Percentiles rank a stretch among this genome's conserved stretches.
These are phyloP conservation scores for Dendronephthya gigantea DNA, from an alignment of 64 coral and sea anemone genomes.

Conservation along the genomic window DNA sequence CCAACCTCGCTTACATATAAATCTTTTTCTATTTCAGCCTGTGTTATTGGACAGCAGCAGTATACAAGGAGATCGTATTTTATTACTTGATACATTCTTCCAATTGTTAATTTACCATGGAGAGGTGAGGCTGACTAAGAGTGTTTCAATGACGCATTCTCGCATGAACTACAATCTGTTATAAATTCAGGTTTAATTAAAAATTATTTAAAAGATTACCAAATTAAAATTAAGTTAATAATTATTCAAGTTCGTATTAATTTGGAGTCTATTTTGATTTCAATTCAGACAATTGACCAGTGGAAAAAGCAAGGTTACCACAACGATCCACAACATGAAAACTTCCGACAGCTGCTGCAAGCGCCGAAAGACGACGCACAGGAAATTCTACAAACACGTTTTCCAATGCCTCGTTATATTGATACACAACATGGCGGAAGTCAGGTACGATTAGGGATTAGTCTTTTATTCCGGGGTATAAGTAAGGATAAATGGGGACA, in stretches of 20 bases:
- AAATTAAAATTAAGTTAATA: too few relatives aligned
- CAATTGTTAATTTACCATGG: constrained; percentile 96
- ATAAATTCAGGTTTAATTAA: too few relatives aligned
- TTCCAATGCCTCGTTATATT: constrained; percentile 97
- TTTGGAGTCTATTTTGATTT: not conserved
- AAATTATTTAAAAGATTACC: too few relatives aligned
- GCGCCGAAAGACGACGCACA: constrained; percentile 90
- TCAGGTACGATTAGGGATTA: constrained; percentile 37
- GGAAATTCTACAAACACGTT: constrained; percentile 90
- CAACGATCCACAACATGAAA: constrained; percentile 83
- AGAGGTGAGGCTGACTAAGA: constrained; percentile 50
- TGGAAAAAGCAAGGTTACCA: constrained; percentile 96
- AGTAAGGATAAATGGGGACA: too few relatives aligned
- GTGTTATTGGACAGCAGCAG: constrained; percentile 90
- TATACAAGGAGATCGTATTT: constrained; percentile 74
- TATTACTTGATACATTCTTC: constrained; percentile 92
- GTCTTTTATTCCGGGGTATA: not conserved
- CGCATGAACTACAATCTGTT: too few relatives aligned
- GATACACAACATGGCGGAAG: constrained; percentile 79
- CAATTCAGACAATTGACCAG: constrained; percentile 83
- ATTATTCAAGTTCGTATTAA: too few relatives aligned
- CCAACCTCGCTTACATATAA: not conserved
- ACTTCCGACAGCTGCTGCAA: constrained; percentile 79
- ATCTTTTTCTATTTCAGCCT: constrained; percentile 55
- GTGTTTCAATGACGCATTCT: too few relatives aligned